Evolutionary conservation across 2,888 invertebrate genomes (phyloP), one percentile per base, ranked within the genome.

Genomic region (Asteroscopus sphinx): DNA sequence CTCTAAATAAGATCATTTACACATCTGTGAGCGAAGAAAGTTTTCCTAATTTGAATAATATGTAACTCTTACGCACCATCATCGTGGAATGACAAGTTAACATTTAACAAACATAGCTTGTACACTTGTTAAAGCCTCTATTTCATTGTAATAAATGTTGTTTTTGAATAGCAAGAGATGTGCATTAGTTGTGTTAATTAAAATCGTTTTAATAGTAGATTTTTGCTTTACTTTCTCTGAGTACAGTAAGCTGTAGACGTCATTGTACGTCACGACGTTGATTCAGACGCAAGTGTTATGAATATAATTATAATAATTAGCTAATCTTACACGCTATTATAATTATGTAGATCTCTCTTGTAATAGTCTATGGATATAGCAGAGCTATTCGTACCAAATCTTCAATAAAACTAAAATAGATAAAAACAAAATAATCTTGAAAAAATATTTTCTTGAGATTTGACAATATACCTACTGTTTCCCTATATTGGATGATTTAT

Each of bases 221-320:
- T 70, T n/a, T 65, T 60, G 52, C 70, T 76, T 69, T 57, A 73
- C 80, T 80, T 80, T 80, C 80, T 73, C 80, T 70, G 48, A 46
- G 45, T 36, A n/a, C n/a, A 42, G 36, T 63, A 17, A 40, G 13
- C 26, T 51, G 17, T 44, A 25, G 49, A 63, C 61, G 65, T 73
- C 67, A 63, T 21, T 17, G 11, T 46, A 71, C 69, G 69, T 73
- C 71, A 74, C n/a, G 16, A n/a, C n/a, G 5, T 56, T 35, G 9
- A 45, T 21, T 40, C n/a, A 7, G 37, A 39, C 13, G 25, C 1
- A 8, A 26, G 30, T 3, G 15, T 7, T 13, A 11, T 30, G 57
- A 25, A 9, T 25, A 45, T n/a, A 11, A 39, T 66, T 66, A 17
- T 17, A 35, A 39, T 32, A 44, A 41, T 36, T 36, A 15, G 28